These are phyloP conservation scores for Drosophila peninsularis DNA, from an alignment of 2,888 invertebrate genomes.

Conservation along the genomic window DNA sequence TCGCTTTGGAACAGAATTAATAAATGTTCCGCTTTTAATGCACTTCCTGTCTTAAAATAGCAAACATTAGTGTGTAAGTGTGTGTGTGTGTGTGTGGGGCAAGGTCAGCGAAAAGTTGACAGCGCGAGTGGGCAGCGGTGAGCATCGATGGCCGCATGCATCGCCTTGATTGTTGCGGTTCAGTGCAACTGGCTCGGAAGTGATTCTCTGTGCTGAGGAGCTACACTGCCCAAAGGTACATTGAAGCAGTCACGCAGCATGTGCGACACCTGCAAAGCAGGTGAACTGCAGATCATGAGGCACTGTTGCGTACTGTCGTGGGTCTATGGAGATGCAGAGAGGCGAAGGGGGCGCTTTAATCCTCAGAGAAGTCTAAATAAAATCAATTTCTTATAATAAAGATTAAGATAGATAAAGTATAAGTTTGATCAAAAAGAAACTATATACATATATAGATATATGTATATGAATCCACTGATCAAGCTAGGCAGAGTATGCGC, in stretches of 20 bases:
- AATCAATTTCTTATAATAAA: too few species aligned
- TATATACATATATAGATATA: too few species aligned
- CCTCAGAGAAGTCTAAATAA: too few species aligned
- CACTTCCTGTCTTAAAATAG: conserved; percentile 39
- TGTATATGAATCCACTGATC: too few species aligned
- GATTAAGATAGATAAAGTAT: too few species aligned
- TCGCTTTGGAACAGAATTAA: not conserved
- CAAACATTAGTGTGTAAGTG: conserved; percentile 13
- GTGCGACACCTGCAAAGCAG: not conserved
- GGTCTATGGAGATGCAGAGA: too few species aligned
- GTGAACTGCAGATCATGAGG: too few species aligned
- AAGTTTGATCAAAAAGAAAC: too few species aligned
- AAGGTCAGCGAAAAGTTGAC: conserved; percentile 49
- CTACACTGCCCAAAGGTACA: not conserved
- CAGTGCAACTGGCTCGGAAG: conserved; percentile 68
- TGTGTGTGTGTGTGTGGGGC: conserved; percentile 35
- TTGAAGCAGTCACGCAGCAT: not conserved
- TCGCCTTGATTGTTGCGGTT: conserved; percentile 73
- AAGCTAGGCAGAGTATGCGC: conserved; percentile 9
- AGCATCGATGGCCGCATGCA: conserved; percentile 37
- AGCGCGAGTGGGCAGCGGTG: conserved; percentile 35
- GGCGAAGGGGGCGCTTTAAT: too few species aligned
- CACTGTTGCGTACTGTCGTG: too few species aligned
- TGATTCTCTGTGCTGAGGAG: conserved; percentile 12
- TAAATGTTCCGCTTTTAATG: conserved; percentile 20